Evolutionary conservation across 2,797 vertebrate genomes (phyloP), one percentile per base, ranked within the genome.

Genomic region (Champsocephalus gunnari): DNA sequence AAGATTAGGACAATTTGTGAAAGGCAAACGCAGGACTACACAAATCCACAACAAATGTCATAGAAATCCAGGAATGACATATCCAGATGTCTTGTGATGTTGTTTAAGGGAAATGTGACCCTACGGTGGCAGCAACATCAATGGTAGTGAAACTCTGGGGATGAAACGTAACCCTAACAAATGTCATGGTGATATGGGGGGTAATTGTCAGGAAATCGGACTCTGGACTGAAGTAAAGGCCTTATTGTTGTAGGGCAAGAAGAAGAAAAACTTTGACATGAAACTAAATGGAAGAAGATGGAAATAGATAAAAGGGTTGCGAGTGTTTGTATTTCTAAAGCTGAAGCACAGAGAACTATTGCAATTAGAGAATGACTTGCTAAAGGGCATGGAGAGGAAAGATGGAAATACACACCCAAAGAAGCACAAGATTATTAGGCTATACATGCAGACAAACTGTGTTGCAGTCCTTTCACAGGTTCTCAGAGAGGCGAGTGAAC

Each of bases 81-180:
- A 63, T 67, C 71, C 73, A 75, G 64, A 64, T 80, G 71, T 44
- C 70, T 62, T 59, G 47, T 60, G 28, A 51, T 51, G 32, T 55
- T 67, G 12, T 65, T 56, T 9, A 47, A 41, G 24, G 45, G 43
- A 71, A 58, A 72, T 66, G 5, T 64, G 55, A 81, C 38, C 62
- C 44, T n/a, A 51, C 16, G 1, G 60, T 54, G 66, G 24, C 54
- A 66, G 9, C 19, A 50, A 38, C 70, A 41, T 79, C 56, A 60
- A 6, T 38, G 6, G 1, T 59, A 45, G 38, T 77, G 19, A 57
- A 34, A 59, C 66, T 45, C 24, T 54, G 58, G 63, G 63, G 54
- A 71, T 81, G 53, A 79, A 69, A 77, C 47, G 16, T 28, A 71
- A 53, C 54, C 58, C 11, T 0, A 48, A 21, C 43, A 61, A 57